phyloP scores from a whole-genome alignment of 1,140 invertebrate species.

The Helicoverpa armigera region DNA sequence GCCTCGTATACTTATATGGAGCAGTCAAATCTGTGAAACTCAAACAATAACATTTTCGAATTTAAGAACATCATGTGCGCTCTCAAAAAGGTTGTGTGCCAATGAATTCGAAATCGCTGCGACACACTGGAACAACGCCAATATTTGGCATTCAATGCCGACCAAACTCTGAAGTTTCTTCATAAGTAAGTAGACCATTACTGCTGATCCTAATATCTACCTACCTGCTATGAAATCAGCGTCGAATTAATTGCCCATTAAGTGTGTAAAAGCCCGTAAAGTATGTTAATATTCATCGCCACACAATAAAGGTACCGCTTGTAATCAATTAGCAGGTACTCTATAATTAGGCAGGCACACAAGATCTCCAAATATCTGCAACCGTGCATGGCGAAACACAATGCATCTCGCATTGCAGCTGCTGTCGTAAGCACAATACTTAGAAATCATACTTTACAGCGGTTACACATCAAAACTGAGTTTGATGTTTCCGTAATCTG shows the following conservation, averaged over 20 bases:
- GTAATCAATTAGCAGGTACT: background rate
- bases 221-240: background rate
- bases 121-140: background rate
- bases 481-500: slow-evolving; percentile 15
- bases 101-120: background rate
- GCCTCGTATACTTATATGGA: too few relatives aligned
- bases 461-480: slow-evolving; percentile 11
- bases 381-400: background rate
- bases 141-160: background rate
- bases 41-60: background rate
- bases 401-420: slow-evolving; percentile 23
- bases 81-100: background rate
- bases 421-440: slow-evolving; percentile 1
- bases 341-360: background rate
- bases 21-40: too few relatives aligned
- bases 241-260: background rate
- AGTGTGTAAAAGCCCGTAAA: background rate
- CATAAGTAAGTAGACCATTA: background rate
- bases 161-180: background rate
- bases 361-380: background rate
- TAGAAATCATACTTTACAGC: slow-evolving; percentile 9
- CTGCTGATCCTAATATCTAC: background rate
- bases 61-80: too few relatives aligned
- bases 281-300: background rate
- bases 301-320: too few relatives aligned